A percentile compares a stretch with the other conserved stretches of the same genome.
Evolutionary conservation across 2,113 vertebrate genomes (phyloP).

Genomic region (Tetrax tetrax): DNA sequence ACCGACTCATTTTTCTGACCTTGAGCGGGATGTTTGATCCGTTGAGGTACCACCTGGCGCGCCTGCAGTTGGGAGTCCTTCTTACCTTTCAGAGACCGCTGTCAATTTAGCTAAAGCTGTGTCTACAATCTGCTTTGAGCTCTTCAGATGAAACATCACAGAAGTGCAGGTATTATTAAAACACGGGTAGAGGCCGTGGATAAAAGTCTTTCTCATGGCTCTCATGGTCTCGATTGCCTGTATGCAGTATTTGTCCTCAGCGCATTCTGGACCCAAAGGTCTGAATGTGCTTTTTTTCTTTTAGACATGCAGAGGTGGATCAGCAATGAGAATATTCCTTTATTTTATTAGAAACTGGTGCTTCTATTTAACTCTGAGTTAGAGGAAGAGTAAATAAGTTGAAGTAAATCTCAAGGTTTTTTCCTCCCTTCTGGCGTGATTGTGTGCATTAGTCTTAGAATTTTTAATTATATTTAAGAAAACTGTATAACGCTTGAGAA

Average conservation of each 20-base stretch:
- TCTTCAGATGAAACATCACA: neutral
- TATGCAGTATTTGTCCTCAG: neutral
- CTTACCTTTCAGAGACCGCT: neutral
- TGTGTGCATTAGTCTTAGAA: neutral
- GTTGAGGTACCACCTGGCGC: neutral
- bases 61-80: neutral
- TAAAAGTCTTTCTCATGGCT: neutral
- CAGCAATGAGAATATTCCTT: neutral
- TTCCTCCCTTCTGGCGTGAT: neutral
- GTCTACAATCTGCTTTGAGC: neutral
- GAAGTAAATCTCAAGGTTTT: neutral
- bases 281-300: neutral
- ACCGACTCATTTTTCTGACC: neutral
- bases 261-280: neutral
- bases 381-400: neutral
- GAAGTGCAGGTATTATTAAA: neutral
- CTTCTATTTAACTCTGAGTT: neutral
- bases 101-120: neutral
- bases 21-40: neutral
- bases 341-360: neutral
- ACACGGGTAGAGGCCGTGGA: neutral
- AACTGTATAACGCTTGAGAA: neutral
- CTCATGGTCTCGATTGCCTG: accelerated
- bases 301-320: neutral
- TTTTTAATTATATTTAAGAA: neutral